phyloP scores from a whole-genome alignment of 2,888 invertebrate species.

The Agriotes lineatus region DNA sequence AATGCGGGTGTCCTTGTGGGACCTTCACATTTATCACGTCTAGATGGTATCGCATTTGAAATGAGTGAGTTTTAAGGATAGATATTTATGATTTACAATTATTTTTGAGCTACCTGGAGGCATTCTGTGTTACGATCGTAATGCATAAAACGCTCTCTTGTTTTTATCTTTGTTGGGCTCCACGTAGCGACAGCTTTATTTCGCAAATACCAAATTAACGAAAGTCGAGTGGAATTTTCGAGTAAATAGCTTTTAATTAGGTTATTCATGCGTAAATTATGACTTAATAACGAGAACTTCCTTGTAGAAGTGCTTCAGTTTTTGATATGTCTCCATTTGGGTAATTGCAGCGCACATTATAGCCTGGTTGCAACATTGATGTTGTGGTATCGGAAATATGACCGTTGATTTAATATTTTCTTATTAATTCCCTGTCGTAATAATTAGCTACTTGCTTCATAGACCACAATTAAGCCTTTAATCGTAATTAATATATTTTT shows the following conservation, averaged over 20 bases:
- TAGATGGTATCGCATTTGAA: conserved; percentile 21
- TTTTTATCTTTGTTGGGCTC: conserved; percentile 5
- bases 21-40: conserved; percentile 35
- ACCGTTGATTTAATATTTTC: neutral
- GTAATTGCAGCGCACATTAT: neutral
- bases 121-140: conserved; percentile 10
- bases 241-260: conserved; percentile 26
- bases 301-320: conserved; percentile 16
- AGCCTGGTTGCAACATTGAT: neutral
- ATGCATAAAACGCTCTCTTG: too few species aligned
- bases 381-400: conserved; percentile 4
- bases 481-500: neutral
- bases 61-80: conserved; percentile 29
- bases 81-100: conserved; percentile 29
- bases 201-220: conserved; percentile 10
- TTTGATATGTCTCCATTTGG: conserved; percentile 8
- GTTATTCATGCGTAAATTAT: conserved; percentile 28
- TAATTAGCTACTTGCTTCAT: neutral
- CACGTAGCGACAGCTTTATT: neutral
- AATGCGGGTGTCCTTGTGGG: conserved; percentile 32
- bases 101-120: conserved; percentile 14
- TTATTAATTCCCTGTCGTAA: neutral
- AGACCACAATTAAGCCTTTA: neutral
- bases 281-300: conserved; percentile 23
- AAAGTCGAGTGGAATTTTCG: conserved; percentile 9